Evolutionary conservation across 2,797 vertebrate species (phyloP), one percentile per base, ranked within the genome.

Genomic region (Cichlasoma orientale): DNA sequence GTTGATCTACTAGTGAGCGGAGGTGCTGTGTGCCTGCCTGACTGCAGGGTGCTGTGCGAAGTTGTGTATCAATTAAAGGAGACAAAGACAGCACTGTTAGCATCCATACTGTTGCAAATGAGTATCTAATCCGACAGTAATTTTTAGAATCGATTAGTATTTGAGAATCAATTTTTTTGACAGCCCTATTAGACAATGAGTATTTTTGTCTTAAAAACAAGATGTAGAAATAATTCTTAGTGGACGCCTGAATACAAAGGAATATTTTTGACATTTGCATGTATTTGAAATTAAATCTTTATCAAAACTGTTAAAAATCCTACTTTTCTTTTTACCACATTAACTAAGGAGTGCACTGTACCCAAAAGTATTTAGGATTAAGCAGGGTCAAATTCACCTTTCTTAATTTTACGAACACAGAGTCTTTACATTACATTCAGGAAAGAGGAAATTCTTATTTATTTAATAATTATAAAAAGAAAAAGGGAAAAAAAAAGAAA

Each of bases 391-490:
- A n/a, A 72, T 56, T 68, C 84, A 57, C 61, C 50, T 57, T n/a
- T n/a, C 18, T 53, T 71, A 3, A 75, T 47, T 52, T 56, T 33
- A 29, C 44, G 14, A 23, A 80, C 27, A 23, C 47, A 52, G 23
- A 5, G 23, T 73, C 75, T 78, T 82, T 56, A 80, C 52, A 61
- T 76, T 41, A 38, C 12, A 58, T 77, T 76, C 5, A 23, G 56
- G 29, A 55, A 61, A 70, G 56, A 70, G 44, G 54, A 82, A 74
- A 78, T 72, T 44, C 68, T 79, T 21, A 9, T 56, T 77, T 11
- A 38, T 47, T 18, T 23, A 54, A 23, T 33, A 3, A 33, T 33
- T 27, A 3, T 4, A 53, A 50, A 19, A n/a, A n/a, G n/a, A n/a
- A 9, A 50, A 50, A 3, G 44, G 16, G n/a, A n/a, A n/a, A 38